Evolutionary conservation across 2,888 invertebrate species (phyloP).

Genomic region (Priocnemis perturbator): DNA sequence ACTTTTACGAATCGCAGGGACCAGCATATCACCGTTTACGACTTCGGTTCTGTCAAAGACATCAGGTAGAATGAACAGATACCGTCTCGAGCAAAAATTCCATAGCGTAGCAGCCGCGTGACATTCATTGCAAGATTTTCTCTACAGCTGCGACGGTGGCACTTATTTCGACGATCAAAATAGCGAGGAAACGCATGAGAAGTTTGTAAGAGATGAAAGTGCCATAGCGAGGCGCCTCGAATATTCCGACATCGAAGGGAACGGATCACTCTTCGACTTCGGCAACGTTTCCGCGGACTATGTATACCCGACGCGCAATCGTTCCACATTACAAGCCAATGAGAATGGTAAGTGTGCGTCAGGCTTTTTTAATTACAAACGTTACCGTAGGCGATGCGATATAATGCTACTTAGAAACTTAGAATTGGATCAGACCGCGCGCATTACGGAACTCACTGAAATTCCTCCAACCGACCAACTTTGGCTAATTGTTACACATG

Average conservation of each 20-base stretch:
- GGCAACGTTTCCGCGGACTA: constrained; percentile 35
- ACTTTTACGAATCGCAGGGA: constrained; percentile 13
- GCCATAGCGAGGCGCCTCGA: constrained; percentile 56
- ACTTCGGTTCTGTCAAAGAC: constrained; percentile 10
- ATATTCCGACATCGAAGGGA: constrained; percentile 49
- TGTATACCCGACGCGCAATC: constrained; percentile 10
- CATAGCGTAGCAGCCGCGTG: background rate
- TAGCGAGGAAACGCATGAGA: constrained; percentile 30
- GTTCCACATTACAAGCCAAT: background rate
- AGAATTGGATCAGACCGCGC: too few species aligned
- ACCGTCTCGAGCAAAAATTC: background rate
- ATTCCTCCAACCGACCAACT: too few species aligned
- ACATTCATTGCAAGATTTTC: background rate
- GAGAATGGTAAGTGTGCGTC: constrained; percentile 33
- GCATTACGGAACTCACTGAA: too few species aligned
- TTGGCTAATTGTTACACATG: too few species aligned
- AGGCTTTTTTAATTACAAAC: background rate
- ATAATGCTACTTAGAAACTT: too few species aligned
- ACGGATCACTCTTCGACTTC: constrained; percentile 34
- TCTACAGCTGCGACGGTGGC: constrained; percentile 45
- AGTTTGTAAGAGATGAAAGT: constrained; percentile 40
- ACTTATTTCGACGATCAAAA: constrained; percentile 36
- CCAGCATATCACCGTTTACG: constrained; percentile 20
- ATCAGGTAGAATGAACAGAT: background rate
- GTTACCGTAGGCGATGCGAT: background rate